Evolutionary conservation across 2,797 vertebrate species (phyloP).

Genomic region (Lutjanus campechanus): DNA sequence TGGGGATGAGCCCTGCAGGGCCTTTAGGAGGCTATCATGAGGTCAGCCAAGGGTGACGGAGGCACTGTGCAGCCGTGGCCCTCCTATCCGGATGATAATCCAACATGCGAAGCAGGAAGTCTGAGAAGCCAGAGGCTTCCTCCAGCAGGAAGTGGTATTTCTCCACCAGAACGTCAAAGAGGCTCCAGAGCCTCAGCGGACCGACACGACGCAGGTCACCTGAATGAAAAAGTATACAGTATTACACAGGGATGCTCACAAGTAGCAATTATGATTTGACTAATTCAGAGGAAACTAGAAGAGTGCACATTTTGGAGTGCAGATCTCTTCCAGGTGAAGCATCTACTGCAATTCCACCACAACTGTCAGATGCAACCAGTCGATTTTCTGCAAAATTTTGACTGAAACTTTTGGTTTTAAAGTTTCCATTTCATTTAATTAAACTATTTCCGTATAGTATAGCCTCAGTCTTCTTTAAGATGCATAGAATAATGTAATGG

Average conservation of each 20-base stretch:
- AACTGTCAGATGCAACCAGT: no score
- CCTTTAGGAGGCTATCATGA: constrained; percentile 37
- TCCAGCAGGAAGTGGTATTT: constrained; percentile 85
- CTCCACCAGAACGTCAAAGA: constrained; percentile 85
- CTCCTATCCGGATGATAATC: constrained; percentile 85
- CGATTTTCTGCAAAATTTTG: no score
- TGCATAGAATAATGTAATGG: no score
- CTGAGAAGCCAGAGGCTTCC: constrained; percentile 80
- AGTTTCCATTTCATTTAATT: no score
- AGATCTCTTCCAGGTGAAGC: no score
- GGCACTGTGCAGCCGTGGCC: constrained; percentile 86
- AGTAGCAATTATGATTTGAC: not conserved
- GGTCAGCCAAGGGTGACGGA: constrained; percentile 88
- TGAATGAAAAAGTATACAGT: constrained; percentile 55
- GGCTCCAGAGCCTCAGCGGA: constrained; percentile 80
- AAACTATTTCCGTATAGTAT: no score
- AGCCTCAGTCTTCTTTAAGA: no score
- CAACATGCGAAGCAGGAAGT: constrained; percentile 88
- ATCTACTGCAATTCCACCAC: no score
- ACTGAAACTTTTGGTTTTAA: no score
- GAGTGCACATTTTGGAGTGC: no score
- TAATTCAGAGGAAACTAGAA: no score
- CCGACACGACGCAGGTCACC: constrained; percentile 85
- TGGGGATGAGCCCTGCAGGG: not conserved
- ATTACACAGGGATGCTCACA: not conserved